Evolutionary conservation across 2,113 vertebrate species (phyloP), one percentile per base, ranked within the genome.

Genomic region (Indicator maculatus): DNA sequence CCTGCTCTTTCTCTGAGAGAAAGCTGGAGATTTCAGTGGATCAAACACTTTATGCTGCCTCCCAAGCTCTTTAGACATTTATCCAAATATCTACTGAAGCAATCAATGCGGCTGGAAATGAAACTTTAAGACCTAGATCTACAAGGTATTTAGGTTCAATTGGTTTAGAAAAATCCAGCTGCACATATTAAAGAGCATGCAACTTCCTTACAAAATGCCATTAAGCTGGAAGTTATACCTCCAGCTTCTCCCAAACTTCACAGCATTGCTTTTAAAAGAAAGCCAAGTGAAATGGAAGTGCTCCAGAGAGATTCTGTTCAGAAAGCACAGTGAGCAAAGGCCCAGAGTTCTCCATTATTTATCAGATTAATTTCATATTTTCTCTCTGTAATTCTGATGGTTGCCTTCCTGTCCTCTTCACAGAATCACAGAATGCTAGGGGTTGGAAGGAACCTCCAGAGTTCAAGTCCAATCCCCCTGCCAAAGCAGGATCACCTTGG

Each of bases 91-190:
- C 77, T 82, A 52, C 73, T 61, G 64, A 77, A 82, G 41, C 12
- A 76, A 82, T 85, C 70, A 89, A 24, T 63, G 63, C 36, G 67
- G 72, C 77, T 45, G 58, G 85, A 94, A 97, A 88, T 90, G 33
- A 93, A 95, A 83, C 33, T 83, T 63, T 83, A 95, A 89, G 88
- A 89, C 76, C 69, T 70, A 80, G 56, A 73, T 85, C 77, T 88
- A 77, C 12, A 77, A 75, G n/a, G 65, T 69, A 88, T 61, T 89
- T 93, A 66, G 60, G 83, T 16, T 53, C 65, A 96, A 95, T 30
- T 77, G 71, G 45, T 93, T 87, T 73, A 85, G 82, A 92, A 93
- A 94, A 93, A 91, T 89, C 65, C 79, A 88, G 26, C 60, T 64
- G n/a, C 36, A 76, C 7, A 26, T 76, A 90, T 65, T 85, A 67